These are phyloP conservation scores for Triplophysa bombifrons DNA, from an alignment of 2,797 vertebrate species.

Conservation along the genomic window DNA sequence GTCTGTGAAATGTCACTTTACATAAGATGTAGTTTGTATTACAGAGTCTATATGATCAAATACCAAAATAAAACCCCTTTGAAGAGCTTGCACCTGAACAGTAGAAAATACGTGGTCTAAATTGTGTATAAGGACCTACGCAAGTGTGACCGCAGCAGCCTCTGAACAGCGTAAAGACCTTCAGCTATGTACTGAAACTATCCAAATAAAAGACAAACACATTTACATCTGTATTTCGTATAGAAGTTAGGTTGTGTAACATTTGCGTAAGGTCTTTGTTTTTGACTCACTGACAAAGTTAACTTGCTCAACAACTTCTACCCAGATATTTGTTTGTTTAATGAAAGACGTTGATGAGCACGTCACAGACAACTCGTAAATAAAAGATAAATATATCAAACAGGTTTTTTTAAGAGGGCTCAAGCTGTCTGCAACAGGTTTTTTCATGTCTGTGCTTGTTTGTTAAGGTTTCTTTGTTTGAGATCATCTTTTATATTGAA, in stretches of 20 bases:
- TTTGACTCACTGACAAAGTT: background rate
- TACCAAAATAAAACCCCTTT: background rate
- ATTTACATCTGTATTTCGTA: background rate
- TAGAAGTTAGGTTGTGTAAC: background rate
- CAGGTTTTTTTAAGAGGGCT: background rate
- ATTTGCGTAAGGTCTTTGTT: background rate
- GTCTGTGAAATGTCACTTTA: background rate
- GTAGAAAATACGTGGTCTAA: background rate
- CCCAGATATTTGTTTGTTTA: background rate
- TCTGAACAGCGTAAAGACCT: background rate
- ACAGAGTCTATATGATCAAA: background rate
- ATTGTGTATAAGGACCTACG: background rate
- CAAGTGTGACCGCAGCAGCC: background rate
- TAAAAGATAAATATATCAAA: background rate
- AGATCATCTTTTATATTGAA: background rate
- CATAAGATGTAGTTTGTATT: background rate
- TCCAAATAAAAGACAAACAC: background rate
- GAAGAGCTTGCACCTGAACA: background rate
- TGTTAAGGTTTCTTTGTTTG: background rate
- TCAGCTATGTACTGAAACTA: background rate
- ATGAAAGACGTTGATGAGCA: background rate
- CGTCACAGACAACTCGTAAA: slow-evolving; percentile 3
- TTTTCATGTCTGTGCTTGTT: background rate
- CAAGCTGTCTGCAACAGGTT: background rate
- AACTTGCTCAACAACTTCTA: background rate